Evolutionary conservation across 2,797 vertebrate species (phyloP).

Genomic region (Pseudomugil tenellus): DNA sequence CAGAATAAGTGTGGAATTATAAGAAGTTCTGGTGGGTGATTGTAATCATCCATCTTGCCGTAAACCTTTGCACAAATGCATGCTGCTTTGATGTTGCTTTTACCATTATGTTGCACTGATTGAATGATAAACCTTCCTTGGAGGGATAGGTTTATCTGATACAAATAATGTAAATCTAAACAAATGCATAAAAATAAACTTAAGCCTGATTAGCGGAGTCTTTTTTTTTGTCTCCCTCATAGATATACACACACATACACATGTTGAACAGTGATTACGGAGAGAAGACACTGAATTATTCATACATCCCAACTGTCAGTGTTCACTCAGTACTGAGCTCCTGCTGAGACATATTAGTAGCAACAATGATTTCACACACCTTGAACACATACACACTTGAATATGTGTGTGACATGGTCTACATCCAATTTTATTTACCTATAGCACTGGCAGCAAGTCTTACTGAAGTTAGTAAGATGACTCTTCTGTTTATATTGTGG

Average conservation of each 20-base stretch:
- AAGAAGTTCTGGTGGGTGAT: not conserved
- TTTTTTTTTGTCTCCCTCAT: not conserved
- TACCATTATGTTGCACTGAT: conserved; percentile 11
- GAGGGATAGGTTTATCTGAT: conserved; percentile 33
- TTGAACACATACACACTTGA: conserved; percentile 31
- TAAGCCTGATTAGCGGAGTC: conserved; percentile 20
- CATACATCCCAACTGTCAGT: conserved; percentile 50
- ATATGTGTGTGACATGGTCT: not conserved
- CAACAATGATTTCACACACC: conserved; percentile 48
- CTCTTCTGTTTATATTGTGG: conserved; percentile 19
- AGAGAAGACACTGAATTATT: conserved; percentile 68
- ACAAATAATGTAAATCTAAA: conserved; percentile 43
- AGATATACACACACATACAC: conserved; percentile 1
- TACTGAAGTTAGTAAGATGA: conserved; percentile 8
- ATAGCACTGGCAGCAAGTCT: not conserved
- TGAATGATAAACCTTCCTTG: conserved; percentile 9
- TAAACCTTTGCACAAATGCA: not conserved
- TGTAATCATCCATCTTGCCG: not conserved
- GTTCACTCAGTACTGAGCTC: conserved; percentile 44
- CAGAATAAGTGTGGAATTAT: not conserved
- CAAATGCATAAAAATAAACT: conserved; percentile 31
- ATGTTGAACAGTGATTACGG: conserved; percentile 47
- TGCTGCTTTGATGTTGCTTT: conserved; percentile 25
- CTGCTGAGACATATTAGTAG: conserved; percentile 52
- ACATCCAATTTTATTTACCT: conserved; percentile 20